Base-by-base conservation (phyloP, 2,113 vertebrate species). In the Labeo catla region DNA sequence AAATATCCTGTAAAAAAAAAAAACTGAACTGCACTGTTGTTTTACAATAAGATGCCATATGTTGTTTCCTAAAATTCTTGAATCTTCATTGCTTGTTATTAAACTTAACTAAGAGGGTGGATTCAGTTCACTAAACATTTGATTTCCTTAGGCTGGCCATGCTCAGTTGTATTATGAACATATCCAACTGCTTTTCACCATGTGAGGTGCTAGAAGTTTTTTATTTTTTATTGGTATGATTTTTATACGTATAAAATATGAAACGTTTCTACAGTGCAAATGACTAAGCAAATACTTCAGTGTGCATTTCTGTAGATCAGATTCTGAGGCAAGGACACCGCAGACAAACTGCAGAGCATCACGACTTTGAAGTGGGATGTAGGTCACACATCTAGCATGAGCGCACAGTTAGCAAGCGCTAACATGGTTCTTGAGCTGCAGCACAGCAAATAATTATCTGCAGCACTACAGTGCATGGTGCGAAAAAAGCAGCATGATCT, bases 321-420 rank as follows among this genome's bases (percentile, higher is more conserved):
- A 74, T 52, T 61, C 34, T 23, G 50, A 13, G 72, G 57, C 28
- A 61, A 74, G 74, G 45, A 79, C 49, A 83, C 81, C 63, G 81
- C 87, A 84, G 84, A 83, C 76, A 43, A 61, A 21, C 84, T 80
- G 87, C 87, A 83, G 80, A 61, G 81, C 84, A 86, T 86, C 87
- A 72, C 72, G 87, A 88, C 87, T 84, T 86, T 88, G 87, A 88
- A 65, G 80, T 61, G 78, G 70, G 78, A 86, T 82, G 78, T 86
- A 86, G 87, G 84, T 88, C 87, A 88, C 74, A 61, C 52, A 65
- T 79, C 70, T 72, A 83, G 54, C 73, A 6, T 77, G 74, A 80
- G 54, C 3, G 43, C 70, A 85, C 43, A 43, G 73, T 77, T 70
- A 66, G 63, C 72, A 72, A 34, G 8, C n/a, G 43, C 34, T 52